Conservation (phyloP, 64 coral and sea anemone genomes). For the Pocillopora damicornis region DNA sequence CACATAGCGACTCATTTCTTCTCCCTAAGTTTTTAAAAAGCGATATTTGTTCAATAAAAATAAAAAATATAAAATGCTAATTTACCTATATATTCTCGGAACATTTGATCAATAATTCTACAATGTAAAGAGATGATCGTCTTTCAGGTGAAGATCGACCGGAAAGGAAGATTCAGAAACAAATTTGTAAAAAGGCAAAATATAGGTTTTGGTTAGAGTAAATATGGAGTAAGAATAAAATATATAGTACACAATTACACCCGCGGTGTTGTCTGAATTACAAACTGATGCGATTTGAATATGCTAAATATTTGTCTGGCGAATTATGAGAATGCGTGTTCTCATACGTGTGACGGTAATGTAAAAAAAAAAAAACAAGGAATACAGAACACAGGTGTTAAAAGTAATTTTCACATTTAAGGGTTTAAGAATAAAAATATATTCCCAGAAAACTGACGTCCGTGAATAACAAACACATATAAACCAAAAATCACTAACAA, state of each 20-base stretch:
- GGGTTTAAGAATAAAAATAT: too few relatives aligned
- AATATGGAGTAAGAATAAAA: not conserved
- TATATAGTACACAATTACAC: not conserved
- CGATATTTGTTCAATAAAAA: not conserved
- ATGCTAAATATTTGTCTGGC: conserved; percentile 17
- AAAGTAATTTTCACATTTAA: too few relatives aligned
- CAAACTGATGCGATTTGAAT: conserved; percentile 1
- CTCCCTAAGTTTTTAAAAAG: not conserved
- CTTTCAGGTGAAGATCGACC: not conserved
- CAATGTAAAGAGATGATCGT: not conserved
- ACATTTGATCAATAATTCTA: not conserved
- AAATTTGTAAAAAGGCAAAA: not conserved
- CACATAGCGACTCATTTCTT: not conserved
- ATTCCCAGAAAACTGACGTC: too few relatives aligned
- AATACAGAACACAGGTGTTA: too few relatives aligned
- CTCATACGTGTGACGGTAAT: not conserved
- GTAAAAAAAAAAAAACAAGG: too few relatives aligned
- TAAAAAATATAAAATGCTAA: conserved; percentile 12
- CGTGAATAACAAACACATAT: too few relatives aligned
- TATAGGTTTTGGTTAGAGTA: not conserved
- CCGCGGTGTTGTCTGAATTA: not conserved
- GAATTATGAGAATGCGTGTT: not conserved
- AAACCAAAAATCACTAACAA: too few relatives aligned
- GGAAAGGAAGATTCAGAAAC: not conserved
- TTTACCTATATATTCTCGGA: conserved; percentile 10